Percentiles rank a stretch among this genome's conserved stretches.
These are phyloP conservation scores for Nowickia ferox DNA, from an alignment of 2,888 invertebrate genomes.

Conservation along the genomic window DNA sequence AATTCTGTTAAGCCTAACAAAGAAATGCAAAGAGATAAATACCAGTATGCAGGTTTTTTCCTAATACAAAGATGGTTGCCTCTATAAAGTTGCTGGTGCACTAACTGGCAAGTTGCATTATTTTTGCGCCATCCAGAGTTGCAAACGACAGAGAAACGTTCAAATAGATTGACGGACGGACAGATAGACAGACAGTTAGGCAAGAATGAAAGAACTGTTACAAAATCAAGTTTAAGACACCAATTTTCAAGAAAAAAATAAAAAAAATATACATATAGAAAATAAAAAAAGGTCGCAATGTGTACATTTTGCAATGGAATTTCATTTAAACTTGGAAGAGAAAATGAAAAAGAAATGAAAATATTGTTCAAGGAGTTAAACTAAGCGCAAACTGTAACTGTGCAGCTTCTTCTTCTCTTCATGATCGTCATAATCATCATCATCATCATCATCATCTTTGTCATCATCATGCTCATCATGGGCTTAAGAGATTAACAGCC, in stretches of 20 bases:
- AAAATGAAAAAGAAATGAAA: not conserved
- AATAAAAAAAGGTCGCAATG: conserved; percentile 52
- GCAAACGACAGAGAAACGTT: conserved; percentile 1
- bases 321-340: conserved; percentile 32
- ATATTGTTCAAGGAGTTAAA: conserved; percentile 33
- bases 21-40: conserved; percentile 31
- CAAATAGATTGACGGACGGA: conserved; percentile 50
- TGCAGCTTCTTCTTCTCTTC: conserved; percentile 48
- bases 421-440: not conserved
- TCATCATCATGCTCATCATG: conserved; percentile 13
- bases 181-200: conserved; percentile 64
- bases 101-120: conserved; percentile 61
- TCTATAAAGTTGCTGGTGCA: conserved; percentile 17
- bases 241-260: conserved; percentile 64
- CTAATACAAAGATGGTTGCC: conserved; percentile 30
- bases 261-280: conserved; percentile 33
- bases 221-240: conserved; percentile 74
- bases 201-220: conserved; percentile 73
- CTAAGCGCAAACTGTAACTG: conserved; percentile 52
- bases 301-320: conserved; percentile 62
- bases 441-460: conserved; percentile 7
- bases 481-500: conserved; percentile 37
- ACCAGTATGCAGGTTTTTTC: conserved; percentile 58
- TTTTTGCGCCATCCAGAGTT: conserved; percentile 46
- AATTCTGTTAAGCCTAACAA: conserved; percentile 45